phyloP scores from a whole-genome alignment of 1,140 invertebrate genomes.

The Eumaeus atala region DNA sequence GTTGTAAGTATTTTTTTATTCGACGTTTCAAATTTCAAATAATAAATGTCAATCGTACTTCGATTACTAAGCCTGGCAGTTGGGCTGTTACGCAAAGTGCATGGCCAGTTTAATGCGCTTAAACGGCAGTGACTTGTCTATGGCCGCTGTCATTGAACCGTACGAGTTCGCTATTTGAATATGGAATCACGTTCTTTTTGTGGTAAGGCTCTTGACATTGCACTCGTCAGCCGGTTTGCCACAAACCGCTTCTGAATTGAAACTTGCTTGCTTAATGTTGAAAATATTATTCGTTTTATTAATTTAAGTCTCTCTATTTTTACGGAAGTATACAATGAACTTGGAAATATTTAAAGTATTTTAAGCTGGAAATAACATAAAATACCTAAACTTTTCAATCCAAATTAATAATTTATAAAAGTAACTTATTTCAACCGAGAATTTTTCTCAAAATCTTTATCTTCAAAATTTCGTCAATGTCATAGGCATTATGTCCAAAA shows the following conservation, averaged over 20 bases:
- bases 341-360: not conserved
- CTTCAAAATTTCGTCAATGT: no score
- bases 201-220: conserved; percentile 63
- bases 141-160: conserved; percentile 55
- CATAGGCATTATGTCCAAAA: no score
- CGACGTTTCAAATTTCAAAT: not conserved
- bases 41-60: not conserved
- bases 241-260: conserved; percentile 25
- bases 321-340: no score
- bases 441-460: no score
- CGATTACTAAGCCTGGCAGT: conserved; percentile 18
- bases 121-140: conserved; percentile 56
- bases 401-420: not conserved
- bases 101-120: conserved; percentile 45
- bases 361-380: not conserved
- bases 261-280: conserved; percentile 33
- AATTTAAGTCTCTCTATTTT: not conserved
- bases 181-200: conserved; percentile 54
- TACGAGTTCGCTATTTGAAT: conserved; percentile 35
- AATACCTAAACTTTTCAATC: not conserved
- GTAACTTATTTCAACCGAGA: no score
- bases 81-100: conserved; percentile 53
- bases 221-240: conserved; percentile 30
- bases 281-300: conserved; percentile 13
- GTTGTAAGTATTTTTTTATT: conserved; percentile 47